These are phyloP conservation scores for Phrynocephalus forsythii DNA, from an alignment of 2,797 vertebrate species.

Conservation along the genomic window DNA sequence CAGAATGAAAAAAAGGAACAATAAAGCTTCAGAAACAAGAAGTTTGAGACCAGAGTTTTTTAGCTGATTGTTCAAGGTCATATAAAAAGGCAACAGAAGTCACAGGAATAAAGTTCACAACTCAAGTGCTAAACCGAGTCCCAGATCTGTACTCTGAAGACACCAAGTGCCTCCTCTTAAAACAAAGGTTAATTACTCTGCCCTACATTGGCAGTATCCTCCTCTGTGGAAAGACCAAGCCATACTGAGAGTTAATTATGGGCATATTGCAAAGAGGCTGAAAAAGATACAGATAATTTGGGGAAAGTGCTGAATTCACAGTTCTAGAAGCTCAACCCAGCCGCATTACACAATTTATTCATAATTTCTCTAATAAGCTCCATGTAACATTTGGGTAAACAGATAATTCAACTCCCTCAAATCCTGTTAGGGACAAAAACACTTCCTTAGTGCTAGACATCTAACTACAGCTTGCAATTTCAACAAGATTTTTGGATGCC, in stretches of 20 bases:
- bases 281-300: background rate
- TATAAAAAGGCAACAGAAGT: background rate
- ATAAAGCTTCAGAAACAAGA: background rate
- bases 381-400: background rate
- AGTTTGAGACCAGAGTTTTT: background rate
- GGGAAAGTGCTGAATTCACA: background rate
- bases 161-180: background rate
- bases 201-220: background rate
- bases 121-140: too few species aligned
- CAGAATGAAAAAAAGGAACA: background rate
- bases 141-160: background rate
- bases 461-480: background rate
- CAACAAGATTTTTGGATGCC: background rate
- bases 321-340: background rate
- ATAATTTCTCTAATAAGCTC: background rate
- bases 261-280: background rate
- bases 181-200: conserved; percentile 22
- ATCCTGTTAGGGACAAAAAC: background rate
- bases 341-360: conserved; percentile 12
- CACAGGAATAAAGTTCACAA: background rate
- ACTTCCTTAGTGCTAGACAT: background rate
- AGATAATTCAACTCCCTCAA: background rate
- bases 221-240: background rate
- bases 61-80: background rate
- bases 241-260: conserved; percentile 4